These are phyloP conservation scores for Illadopsis cleaveri DNA, from an alignment of 2,113 vertebrate genomes.

Conservation along the genomic window DNA sequence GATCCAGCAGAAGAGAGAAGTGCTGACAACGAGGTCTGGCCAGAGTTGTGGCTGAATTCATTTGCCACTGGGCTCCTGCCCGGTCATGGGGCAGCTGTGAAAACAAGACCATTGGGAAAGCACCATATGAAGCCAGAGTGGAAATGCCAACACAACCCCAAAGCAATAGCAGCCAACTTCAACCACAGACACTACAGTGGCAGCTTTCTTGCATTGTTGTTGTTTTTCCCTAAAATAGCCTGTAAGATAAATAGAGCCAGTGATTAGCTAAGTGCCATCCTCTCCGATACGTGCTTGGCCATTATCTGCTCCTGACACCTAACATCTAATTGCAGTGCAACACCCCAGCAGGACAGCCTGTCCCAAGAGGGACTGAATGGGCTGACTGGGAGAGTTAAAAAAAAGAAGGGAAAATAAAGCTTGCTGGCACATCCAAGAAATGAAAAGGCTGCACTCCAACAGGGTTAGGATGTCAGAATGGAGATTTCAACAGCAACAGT, in stretches of 20 bases:
- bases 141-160: neutral
- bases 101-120: constrained; percentile 56
- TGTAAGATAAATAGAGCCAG: neutral
- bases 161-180: neutral
- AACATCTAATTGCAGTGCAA: constrained; percentile 32
- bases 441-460: neutral
- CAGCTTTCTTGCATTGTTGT: constrained; percentile 3
- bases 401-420: neutral
- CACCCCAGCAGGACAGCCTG: neutral
- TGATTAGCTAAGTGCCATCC: constrained; percentile 47
- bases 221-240: constrained; percentile 47
- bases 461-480: neutral
- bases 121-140: neutral
- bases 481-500: constrained; percentile 2
- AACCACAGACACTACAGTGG: neutral
- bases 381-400: neutral
- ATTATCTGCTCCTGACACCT: constrained; percentile 45
- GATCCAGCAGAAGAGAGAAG: neutral
- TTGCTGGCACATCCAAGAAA: neutral
- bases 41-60: neutral
- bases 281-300: neutral
- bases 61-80: constrained; percentile 9
- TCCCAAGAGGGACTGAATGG: neutral
- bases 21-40: neutral
- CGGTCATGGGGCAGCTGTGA: constrained; percentile 55